phyloP scores from a whole-genome alignment of 2,113 vertebrate species.

The Todiramphus saurophagus region DNA sequence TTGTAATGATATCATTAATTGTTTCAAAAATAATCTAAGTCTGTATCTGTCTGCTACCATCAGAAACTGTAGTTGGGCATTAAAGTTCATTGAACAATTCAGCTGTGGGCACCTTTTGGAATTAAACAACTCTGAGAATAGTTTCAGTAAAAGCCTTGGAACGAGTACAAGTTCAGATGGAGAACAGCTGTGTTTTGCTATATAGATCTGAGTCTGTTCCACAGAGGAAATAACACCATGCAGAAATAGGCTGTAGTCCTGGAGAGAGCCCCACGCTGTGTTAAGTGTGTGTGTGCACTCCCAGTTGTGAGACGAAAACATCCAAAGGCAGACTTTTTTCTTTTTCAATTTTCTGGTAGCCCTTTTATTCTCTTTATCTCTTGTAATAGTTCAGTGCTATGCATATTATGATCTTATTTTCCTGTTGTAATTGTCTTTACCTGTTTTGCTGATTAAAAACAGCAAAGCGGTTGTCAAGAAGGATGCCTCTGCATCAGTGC shows the following conservation, averaged over 20 bases:
- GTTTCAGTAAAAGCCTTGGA: constrained; percentile 10
- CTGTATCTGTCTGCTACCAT: not conserved
- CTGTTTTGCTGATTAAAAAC: not conserved
- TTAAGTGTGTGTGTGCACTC: not conserved
- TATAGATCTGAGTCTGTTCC: not conserved
- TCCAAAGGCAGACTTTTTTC: not conserved
- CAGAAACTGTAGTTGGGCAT: not conserved
- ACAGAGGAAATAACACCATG: not conserved
- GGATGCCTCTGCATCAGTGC: not conserved
- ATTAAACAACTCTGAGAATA: constrained; percentile 10
- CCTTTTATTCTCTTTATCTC: not conserved
- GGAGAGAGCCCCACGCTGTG: not conserved
- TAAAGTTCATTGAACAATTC: constrained; percentile 17
- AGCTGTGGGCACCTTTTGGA: constrained; percentile 18
- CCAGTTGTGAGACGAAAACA: not conserved
- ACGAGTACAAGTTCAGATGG: not conserved
- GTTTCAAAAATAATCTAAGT: constrained; percentile 34
- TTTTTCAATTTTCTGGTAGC: not conserved
- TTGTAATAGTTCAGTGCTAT: not conserved
- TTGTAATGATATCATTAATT: constrained; percentile 32
- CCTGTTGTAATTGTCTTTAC: not conserved
- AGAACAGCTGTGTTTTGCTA: constrained; percentile 17
- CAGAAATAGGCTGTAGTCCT: not conserved
- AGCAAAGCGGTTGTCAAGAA: not conserved
- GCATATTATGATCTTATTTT: not conserved